Evolutionary conservation across 2,797 vertebrate genomes (phyloP).

Genomic region (Gobio occitaniae): DNA sequence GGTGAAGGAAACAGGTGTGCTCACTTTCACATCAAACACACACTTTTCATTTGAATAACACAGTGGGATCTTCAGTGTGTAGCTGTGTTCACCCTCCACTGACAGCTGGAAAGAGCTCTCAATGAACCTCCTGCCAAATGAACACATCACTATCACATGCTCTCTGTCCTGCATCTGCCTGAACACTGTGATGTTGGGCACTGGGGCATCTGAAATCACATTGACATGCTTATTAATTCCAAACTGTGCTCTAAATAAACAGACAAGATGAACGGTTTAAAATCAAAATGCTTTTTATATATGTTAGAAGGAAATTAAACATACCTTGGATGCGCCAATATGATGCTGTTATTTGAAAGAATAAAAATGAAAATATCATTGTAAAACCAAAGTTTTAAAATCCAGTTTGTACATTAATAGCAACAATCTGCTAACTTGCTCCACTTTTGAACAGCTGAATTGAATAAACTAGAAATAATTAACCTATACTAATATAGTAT

Average conservation of each 20-base stretch:
- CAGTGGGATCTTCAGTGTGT: not conserved
- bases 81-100: not conserved
- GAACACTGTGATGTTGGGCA: not conserved
- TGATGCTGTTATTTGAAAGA: not conserved
- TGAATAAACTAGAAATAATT: too few species aligned
- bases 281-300: not conserved
- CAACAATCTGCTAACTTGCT: not conserved
- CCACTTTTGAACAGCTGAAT: too few species aligned
- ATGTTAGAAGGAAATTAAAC: not conserved
- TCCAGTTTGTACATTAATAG: not conserved
- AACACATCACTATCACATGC: constrained; percentile 29
- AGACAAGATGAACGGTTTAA: not conserved
- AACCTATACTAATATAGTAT: too few species aligned
- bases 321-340: not conserved
- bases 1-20: constrained; percentile 10
- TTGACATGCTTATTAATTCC: not conserved
- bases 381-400: not conserved
- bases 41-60: not conserved
- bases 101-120: constrained; percentile 17
- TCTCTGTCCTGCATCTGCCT: not conserved
- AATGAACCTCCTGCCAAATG: not conserved
- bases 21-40: constrained; percentile 18
- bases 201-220: constrained; percentile 19
- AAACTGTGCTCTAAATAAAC: not conserved
- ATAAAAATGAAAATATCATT: not conserved